Conservation (phyloP, 2,888 invertebrate genomes). For the Limnephilus auricula region DNA sequence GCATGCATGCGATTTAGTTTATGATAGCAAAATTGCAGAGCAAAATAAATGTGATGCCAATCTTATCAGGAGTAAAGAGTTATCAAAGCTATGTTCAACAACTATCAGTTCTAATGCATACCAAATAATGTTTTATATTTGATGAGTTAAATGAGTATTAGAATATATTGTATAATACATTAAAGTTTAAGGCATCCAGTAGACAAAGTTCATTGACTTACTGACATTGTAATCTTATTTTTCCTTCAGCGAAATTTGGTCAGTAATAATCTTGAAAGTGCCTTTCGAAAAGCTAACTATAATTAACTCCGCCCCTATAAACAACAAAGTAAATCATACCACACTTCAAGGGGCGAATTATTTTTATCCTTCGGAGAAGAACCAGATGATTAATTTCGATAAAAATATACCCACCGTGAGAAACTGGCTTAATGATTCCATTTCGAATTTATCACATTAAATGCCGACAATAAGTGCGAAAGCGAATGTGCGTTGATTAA, state of each 20-base stretch:
- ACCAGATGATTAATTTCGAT: conserved; percentile 23
- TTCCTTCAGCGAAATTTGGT: background rate
- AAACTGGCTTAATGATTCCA: conserved; percentile 47
- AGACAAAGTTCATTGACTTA: background rate
- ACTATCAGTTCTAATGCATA: background rate
- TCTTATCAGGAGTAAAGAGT: background rate
- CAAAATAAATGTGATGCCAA: background rate
- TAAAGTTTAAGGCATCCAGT: background rate
- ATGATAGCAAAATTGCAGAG: conserved; percentile 25
- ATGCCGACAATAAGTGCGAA: conserved; percentile 16
- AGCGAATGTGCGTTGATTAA: conserved; percentile 26
- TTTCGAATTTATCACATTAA: conserved; percentile 46
- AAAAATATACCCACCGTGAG: conserved; percentile 47
- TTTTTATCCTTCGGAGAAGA: conserved; percentile 38
- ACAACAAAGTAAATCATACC: conserved; percentile 22
- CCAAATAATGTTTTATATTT: background rate
- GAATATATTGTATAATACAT: background rate
- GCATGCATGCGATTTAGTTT: background rate
- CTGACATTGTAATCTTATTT: background rate
- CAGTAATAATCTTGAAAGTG: background rate
- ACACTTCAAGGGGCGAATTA: conserved; percentile 8
- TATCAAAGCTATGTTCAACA: background rate
- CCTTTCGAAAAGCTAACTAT: conserved; percentile 8
- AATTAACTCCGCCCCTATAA: background rate
- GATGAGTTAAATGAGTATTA: background rate